Evolutionary conservation across 2,113 vertebrate species (phyloP).

Genomic region (Semicossyphus pulcher): DNA sequence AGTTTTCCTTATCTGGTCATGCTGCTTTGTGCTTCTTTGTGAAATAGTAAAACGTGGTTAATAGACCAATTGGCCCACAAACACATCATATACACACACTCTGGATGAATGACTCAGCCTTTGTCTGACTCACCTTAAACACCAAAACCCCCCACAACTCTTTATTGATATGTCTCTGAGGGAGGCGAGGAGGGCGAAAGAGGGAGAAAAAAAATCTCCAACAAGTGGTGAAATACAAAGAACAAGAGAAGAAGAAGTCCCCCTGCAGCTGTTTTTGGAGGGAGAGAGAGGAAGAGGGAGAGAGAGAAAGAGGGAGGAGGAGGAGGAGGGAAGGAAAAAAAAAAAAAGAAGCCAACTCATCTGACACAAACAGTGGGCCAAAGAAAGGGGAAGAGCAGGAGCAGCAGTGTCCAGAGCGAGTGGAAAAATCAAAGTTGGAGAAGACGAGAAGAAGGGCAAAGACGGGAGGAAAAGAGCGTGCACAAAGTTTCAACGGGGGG

Average conservation of each 20-base stretch:
- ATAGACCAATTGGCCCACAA: background rate
- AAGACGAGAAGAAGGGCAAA: slow-evolving; percentile 35
- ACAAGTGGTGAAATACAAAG: slow-evolving; percentile 39
- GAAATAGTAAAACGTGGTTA: slow-evolving; percentile 27
- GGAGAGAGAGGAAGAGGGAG: slow-evolving; percentile 1
- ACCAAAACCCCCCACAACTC: background rate
- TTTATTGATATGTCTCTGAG: slow-evolving; percentile 18
- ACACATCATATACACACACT: slow-evolving; percentile 6
- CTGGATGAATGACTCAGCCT: slow-evolving; percentile 19
- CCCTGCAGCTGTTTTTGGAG: slow-evolving; percentile 69
- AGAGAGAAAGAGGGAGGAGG: background rate
- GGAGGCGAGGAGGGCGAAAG: slow-evolving; percentile 20
- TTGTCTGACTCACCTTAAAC: slow-evolving; percentile 25
- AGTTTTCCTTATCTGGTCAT: slow-evolving; percentile 53
- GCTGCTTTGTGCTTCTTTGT: slow-evolving; percentile 14
- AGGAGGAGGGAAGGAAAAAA: slow-evolving; percentile 24
- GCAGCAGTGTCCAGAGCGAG: slow-evolving; percentile 39
- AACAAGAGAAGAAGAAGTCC: slow-evolving; percentile 57
- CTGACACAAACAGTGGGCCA: slow-evolving; percentile 76
- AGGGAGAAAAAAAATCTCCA: background rate
- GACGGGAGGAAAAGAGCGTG: background rate
- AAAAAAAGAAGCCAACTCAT: slow-evolving; percentile 75
- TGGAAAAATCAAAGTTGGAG: slow-evolving; percentile 61
- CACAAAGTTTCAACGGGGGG: background rate
- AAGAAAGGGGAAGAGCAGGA: slow-evolving; percentile 71